A percentile compares a stretch with the other conserved stretches of the same genome.
Conservation (phyloP, 2,888 invertebrate genomes). For the Pollenia amentaria region DNA sequence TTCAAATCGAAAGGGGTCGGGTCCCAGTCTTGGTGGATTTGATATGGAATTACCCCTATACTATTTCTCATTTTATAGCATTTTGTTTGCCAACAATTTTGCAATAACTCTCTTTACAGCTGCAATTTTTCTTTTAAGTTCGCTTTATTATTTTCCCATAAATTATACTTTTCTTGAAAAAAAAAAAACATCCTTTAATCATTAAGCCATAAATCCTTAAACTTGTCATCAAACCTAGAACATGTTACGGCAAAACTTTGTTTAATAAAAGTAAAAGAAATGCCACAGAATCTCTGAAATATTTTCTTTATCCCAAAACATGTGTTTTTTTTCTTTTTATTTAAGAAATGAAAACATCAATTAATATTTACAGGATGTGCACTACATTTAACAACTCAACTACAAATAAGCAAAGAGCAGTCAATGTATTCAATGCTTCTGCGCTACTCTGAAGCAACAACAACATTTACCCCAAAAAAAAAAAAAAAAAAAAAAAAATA, state of each 20-base stretch:
- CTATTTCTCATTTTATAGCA: too few relatives aligned
- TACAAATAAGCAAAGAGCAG: slow-evolving; percentile 35
- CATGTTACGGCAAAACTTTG: not conserved
- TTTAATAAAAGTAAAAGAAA: slow-evolving; percentile 21
- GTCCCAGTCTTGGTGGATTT: too few relatives aligned
- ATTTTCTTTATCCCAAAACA: slow-evolving; percentile 61
- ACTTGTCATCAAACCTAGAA: slow-evolving; percentile 49
- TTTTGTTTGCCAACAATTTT: not conserved
- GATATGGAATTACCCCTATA: too few relatives aligned
- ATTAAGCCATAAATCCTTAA: slow-evolving; percentile 52
- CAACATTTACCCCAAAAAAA: slow-evolving; percentile 19
- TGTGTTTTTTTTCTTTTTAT: slow-evolving; percentile 42
- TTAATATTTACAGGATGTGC: slow-evolving; percentile 74
- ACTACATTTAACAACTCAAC: slow-evolving; percentile 65
- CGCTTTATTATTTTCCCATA: not conserved
- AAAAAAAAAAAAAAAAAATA: slow-evolving; percentile 6
- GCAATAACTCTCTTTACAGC: not conserved
- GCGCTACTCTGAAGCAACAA: slow-evolving; percentile 22
- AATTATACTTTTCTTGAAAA: not conserved
- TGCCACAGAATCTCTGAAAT: slow-evolving; percentile 4
- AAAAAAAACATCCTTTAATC: not conserved
- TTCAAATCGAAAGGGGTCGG: too few relatives aligned
- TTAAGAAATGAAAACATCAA: slow-evolving; percentile 61
- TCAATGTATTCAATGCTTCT: slow-evolving; percentile 7
- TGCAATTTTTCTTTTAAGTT: not conserved